A percentile compares a stretch with the other conserved stretches of the same genome.
Conservation (phyloP, 2,888 invertebrate species). For the Caenorhabditis macrosperma region DNA sequence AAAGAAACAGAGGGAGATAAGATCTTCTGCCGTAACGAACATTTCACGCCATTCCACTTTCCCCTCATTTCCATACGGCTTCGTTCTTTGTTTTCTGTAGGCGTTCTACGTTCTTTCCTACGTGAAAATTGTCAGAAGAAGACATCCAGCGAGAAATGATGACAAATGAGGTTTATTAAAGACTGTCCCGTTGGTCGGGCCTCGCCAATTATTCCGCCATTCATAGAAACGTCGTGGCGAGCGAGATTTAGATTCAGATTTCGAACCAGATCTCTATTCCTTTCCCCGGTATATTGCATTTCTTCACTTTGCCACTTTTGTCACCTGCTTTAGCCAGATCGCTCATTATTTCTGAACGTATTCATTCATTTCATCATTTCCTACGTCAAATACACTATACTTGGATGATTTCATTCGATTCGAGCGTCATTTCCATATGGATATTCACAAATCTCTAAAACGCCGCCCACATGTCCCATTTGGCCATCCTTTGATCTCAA, state of each 20-base stretch:
- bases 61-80: not conserved
- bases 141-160: slow-evolving; percentile 35
- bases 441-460: not conserved
- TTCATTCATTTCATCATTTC: no score
- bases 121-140: slow-evolving; percentile 56
- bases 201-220: slow-evolving; percentile 21
- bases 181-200: not conserved
- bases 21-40: slow-evolving; percentile 41
- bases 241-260: no score
- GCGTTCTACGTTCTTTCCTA: not conserved
- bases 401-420: no score
- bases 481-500: not conserved
- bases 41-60: not conserved
- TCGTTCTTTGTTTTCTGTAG: slow-evolving; percentile 6
- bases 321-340: no score
- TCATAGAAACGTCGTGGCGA: not conserved
- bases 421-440: no score
- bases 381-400: no score
- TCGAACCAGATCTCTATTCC: no score
- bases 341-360: no score
- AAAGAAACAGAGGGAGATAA: slow-evolving; percentile 25
- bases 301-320: no score
- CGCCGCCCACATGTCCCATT: not conserved
- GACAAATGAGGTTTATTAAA: slow-evolving; percentile 54
- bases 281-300: no score